Evolutionary conservation across 2,888 invertebrate genomes (phyloP).

Genomic region (Notodonta dromedarius): DNA sequence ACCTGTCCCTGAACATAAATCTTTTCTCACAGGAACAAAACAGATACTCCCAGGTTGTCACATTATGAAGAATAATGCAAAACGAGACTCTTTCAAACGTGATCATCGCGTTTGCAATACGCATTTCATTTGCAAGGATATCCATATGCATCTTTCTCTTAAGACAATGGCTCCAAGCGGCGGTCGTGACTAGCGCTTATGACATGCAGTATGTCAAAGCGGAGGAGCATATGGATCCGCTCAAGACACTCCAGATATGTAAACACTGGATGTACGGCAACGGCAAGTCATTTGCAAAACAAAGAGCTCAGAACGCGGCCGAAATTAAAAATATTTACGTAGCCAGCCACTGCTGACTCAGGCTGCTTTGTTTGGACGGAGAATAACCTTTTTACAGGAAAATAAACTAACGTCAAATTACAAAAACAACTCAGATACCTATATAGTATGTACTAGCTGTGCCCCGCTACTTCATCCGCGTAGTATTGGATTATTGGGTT

Average conservation of each 20-base stretch:
- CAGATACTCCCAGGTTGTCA: not conserved
- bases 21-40: not conserved
- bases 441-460: slow-evolving; percentile 11
- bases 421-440: slow-evolving; percentile 40
- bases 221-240: slow-evolving; percentile 62
- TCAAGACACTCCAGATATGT: slow-evolving; percentile 66
- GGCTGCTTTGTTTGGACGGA: slow-evolving; percentile 72
- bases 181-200: slow-evolving; percentile 50
- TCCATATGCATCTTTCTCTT: slow-evolving; percentile 35
- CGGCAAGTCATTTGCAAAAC: slow-evolving; percentile 79
- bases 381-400: slow-evolving; percentile 68
- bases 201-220: slow-evolving; percentile 55
- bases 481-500: too few relatives aligned
- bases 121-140: slow-evolving; percentile 34
- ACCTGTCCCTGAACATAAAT: too few relatives aligned
- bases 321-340: slow-evolving; percentile 82
- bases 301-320: slow-evolving; percentile 68
- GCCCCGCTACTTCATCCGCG: too few relatives aligned
- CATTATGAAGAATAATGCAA: slow-evolving; percentile 8
- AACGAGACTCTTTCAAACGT: slow-evolving; percentile 24
- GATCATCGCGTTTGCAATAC: slow-evolving; percentile 26
- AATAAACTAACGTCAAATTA: slow-evolving; percentile 71
- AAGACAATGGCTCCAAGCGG: slow-evolving; percentile 39
- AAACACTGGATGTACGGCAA: slow-evolving; percentile 66
- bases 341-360: slow-evolving; percentile 74